Conservation (phyloP, 2,113 vertebrate species). For the Oreotrochilus melanogaster region DNA sequence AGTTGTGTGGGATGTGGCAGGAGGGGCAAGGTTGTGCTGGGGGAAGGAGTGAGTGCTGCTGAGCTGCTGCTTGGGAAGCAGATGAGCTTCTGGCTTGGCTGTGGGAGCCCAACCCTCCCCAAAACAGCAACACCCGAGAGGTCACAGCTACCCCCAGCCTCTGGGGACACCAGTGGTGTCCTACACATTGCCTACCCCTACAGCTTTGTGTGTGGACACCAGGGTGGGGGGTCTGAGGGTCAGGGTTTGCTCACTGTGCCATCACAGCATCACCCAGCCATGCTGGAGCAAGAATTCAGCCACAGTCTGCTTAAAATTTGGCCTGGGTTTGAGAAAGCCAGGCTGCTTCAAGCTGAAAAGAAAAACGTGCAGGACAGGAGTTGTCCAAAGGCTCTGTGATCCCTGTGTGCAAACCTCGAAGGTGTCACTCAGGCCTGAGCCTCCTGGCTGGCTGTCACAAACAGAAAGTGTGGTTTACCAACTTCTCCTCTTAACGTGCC, state of each 20-base stretch:
- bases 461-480: background rate
- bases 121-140: background rate
- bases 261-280: rapidly evolving
- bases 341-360: background rate
- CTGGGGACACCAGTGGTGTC: too few relatives aligned
- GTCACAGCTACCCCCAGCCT: background rate
- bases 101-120: background rate
- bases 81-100: background rate
- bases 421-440: background rate
- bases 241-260: background rate
- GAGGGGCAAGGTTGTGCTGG: background rate
- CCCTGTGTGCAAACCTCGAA: background rate
- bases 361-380: background rate
- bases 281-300: background rate
- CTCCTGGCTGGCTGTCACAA: background rate
- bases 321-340: background rate
- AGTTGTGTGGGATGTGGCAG: rapidly evolving
- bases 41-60: rapidly evolving
- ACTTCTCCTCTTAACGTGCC: background rate
- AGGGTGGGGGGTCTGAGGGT: background rate
- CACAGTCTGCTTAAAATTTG: rapidly evolving
- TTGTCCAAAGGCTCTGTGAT: background rate
- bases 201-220: rapidly evolving
- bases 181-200: background rate
- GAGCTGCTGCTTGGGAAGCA: background rate